phyloP scores from a whole-genome alignment of 1,140 invertebrate species.

The Leptinotarsa lineolata region DNA sequence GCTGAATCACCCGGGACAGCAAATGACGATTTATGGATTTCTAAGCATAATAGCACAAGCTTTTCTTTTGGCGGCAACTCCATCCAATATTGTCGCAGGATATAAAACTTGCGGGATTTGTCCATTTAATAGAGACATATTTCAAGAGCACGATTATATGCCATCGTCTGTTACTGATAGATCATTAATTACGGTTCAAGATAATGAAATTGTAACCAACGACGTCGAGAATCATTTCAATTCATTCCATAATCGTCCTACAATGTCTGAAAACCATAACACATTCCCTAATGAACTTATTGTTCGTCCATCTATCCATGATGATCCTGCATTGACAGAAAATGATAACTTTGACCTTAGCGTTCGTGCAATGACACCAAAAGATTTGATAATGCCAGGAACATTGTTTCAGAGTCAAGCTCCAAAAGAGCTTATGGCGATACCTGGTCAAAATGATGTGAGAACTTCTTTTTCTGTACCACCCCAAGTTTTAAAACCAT shows the following conservation, averaged over 20 bases:
- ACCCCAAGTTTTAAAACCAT: background rate
- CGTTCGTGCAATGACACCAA: slow-evolving; percentile 9
- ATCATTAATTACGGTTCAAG: background rate
- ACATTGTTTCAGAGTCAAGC: background rate
- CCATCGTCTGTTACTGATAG: background rate
- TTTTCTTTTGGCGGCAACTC: slow-evolving; percentile 46
- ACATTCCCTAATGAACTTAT: background rate
- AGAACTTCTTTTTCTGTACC: background rate
- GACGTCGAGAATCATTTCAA: background rate
- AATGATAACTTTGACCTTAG: background rate
- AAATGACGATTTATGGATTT: slow-evolving; percentile 46
- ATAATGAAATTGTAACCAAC: background rate
- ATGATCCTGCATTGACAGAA: slow-evolving; percentile 1
- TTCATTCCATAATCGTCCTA: background rate
- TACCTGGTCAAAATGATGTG: background rate
- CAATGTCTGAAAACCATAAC: background rate
- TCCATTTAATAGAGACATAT: slow-evolving; percentile 41
- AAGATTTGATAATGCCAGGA: background rate
- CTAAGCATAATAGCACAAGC: slow-evolving; percentile 43
- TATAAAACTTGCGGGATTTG: slow-evolving; percentile 46
- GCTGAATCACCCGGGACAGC: slow-evolving; percentile 39
- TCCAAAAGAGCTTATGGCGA: background rate
- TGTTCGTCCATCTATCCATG: background rate
- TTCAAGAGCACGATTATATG: slow-evolving; percentile 27
- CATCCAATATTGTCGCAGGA: slow-evolving; percentile 46